These are phyloP conservation scores for Macrochelys suwanniensis DNA, from an alignment of 2,797 vertebrate species.

Conservation along the genomic window DNA sequence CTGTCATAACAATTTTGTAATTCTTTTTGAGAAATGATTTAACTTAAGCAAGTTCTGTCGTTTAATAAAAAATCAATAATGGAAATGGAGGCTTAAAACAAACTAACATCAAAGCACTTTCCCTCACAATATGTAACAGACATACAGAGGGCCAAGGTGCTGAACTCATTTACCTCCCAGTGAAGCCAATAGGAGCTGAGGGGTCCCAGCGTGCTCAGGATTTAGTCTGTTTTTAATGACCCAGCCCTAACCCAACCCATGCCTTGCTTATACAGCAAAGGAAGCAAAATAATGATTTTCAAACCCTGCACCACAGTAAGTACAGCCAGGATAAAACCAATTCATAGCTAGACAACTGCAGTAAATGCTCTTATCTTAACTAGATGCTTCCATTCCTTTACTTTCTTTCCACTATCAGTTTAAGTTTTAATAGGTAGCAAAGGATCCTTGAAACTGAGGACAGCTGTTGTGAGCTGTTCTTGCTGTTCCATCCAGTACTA, in stretches of 20 bases:
- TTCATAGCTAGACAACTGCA: neutral
- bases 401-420: fast-evolving
- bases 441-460: neutral
- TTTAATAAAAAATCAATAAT: neutral
- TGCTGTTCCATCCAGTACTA: neutral
- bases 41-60: neutral
- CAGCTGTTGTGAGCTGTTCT: neutral
- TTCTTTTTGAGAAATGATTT: neutral
- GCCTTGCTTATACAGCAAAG: neutral
- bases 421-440: neutral
- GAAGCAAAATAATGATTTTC: neutral
- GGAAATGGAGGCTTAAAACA: neutral
- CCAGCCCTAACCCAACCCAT: neutral
- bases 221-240: neutral
- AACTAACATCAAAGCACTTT: neutral
- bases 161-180: neutral
- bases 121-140: neutral
- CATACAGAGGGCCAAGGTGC: neutral
- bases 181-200: neutral
- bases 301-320: neutral
- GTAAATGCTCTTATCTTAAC: neutral
- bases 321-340: neutral
- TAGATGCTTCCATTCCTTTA: neutral
- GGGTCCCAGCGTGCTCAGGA: neutral
- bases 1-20: neutral